These are phyloP conservation scores for Ameiurus melas DNA, from an alignment of 2,113 vertebrate species.

Conservation along the genomic window DNA sequence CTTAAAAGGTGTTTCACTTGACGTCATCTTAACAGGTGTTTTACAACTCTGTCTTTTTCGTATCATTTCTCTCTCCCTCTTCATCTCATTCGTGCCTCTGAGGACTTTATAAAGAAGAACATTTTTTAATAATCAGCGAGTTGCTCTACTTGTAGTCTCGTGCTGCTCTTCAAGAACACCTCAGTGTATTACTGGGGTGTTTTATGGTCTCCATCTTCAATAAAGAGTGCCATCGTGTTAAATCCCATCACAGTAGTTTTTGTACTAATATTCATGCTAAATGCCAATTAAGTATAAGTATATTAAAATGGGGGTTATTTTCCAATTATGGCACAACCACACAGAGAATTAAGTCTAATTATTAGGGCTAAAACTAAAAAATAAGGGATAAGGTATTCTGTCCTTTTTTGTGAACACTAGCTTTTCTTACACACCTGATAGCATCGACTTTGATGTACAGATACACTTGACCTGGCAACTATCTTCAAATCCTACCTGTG, in stretches of 20 bases:
- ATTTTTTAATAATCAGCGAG: slow-evolving; percentile 7
- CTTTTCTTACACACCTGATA: not conserved
- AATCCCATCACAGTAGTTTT: slow-evolving; percentile 43
- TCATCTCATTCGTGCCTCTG: not conserved
- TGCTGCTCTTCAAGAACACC: slow-evolving; percentile 24
- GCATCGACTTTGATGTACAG: not conserved
- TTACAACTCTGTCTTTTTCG: not conserved
- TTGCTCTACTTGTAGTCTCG: not conserved
- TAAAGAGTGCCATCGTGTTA: slow-evolving; percentile 35
- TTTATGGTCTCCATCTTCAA: slow-evolving; percentile 34
- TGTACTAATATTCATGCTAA: slow-evolving; percentile 53
- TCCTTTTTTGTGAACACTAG: not conserved
- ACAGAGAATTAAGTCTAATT: slow-evolving; percentile 12
- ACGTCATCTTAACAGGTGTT: slow-evolving; percentile 31
- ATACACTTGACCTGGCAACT: slow-evolving; percentile 14
- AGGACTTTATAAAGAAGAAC: not conserved
- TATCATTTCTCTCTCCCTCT: not conserved
- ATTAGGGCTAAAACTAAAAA: slow-evolving; percentile 33
- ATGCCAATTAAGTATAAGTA: slow-evolving; percentile 58
- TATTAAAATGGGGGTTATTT: slow-evolving; percentile 70
- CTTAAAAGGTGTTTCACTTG: slow-evolving; percentile 30
- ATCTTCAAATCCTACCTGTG: slow-evolving; percentile 28
- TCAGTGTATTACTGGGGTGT: slow-evolving; percentile 8
- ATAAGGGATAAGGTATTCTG: slow-evolving; percentile 15
- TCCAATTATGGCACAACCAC: slow-evolving; percentile 58